phyloP scores from a whole-genome alignment of 1,140 invertebrate species.

The Bombus fervidus region DNA sequence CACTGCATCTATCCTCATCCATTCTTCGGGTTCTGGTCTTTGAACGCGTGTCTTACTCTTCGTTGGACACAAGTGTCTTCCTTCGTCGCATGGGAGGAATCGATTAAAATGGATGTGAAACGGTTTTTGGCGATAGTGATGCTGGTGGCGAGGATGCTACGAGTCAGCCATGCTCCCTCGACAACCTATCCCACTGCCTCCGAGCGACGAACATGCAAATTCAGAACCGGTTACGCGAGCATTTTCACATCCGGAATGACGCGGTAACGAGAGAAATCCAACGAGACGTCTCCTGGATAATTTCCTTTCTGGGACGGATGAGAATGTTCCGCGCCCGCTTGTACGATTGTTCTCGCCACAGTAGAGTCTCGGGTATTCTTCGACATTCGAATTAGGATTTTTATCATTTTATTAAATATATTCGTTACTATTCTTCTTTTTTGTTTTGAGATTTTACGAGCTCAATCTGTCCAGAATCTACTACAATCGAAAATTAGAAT shows the following conservation, averaged over 20 bases:
- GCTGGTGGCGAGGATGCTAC: slow-evolving; percentile 15
- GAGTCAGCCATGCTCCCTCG: slow-evolving; percentile 8
- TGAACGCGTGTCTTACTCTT: not conserved
- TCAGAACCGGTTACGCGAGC: slow-evolving; percentile 68
- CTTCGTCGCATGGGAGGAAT: slow-evolving; percentile 24
- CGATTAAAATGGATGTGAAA: slow-evolving; percentile 68
- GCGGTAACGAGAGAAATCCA: slow-evolving; percentile 69
- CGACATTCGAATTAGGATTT: not conserved
- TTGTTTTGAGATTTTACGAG: not conserved
- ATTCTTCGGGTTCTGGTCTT: not conserved
- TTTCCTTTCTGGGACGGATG: slow-evolving; percentile 61
- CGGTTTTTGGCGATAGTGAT: slow-evolving; percentile 61
- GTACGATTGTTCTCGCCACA: not conserved
- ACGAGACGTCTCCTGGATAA: slow-evolving; percentile 71
- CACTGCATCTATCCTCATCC: not conserved
- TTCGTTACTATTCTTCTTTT: not conserved
- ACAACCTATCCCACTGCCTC: slow-evolving; percentile 49
- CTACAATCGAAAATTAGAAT: not conserved
- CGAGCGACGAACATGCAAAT: slow-evolving; percentile 68
- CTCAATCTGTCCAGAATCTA: not conserved
- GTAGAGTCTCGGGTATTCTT: not conserved
- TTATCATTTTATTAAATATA: not conserved
- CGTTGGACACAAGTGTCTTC: not conserved
- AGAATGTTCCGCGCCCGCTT: slow-evolving; percentile 35
- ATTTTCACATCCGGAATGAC: slow-evolving; percentile 69